Conservation (phyloP, 2,888 invertebrate genomes). For the Pammene aurita region DNA sequence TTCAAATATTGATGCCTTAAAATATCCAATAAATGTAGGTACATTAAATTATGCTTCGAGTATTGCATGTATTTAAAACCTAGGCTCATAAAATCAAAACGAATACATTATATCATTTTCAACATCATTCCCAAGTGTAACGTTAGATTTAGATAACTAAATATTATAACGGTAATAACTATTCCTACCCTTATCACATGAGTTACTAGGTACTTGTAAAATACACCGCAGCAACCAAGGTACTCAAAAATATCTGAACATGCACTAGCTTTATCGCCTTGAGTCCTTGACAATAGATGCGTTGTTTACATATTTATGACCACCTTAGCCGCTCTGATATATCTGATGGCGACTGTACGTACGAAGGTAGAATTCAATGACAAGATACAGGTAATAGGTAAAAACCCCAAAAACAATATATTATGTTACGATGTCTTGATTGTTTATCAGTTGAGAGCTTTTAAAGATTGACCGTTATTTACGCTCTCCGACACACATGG, state of each 20-base stretch:
- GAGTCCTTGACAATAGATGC: too few relatives aligned
- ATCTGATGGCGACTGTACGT: too few relatives aligned
- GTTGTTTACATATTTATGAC: too few relatives aligned
- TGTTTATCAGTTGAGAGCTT: constrained; percentile 26
- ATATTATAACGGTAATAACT: too few relatives aligned
- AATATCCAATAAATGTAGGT: too few relatives aligned
- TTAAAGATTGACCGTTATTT: constrained; percentile 31
- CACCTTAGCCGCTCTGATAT: too few relatives aligned
- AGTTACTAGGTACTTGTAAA: background rate
- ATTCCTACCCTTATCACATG: background rate
- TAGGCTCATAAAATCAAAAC: background rate
- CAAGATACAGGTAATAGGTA: background rate
- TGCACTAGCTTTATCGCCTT: too few relatives aligned
- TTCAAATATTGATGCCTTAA: background rate
- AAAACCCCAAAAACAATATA: background rate
- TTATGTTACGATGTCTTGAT: background rate
- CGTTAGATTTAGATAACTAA: too few relatives aligned
- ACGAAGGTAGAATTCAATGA: background rate
- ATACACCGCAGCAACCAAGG: too few relatives aligned
- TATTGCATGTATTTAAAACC: constrained; percentile 2
- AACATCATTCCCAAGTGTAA: background rate
- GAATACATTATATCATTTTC: background rate
- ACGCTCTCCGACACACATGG: constrained; percentile 15
- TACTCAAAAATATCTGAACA: too few relatives aligned
- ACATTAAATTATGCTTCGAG: background rate